These are phyloP conservation scores for Stenichneumon culpator DNA, from an alignment of 2,888 invertebrate genomes.

Conservation along the genomic window DNA sequence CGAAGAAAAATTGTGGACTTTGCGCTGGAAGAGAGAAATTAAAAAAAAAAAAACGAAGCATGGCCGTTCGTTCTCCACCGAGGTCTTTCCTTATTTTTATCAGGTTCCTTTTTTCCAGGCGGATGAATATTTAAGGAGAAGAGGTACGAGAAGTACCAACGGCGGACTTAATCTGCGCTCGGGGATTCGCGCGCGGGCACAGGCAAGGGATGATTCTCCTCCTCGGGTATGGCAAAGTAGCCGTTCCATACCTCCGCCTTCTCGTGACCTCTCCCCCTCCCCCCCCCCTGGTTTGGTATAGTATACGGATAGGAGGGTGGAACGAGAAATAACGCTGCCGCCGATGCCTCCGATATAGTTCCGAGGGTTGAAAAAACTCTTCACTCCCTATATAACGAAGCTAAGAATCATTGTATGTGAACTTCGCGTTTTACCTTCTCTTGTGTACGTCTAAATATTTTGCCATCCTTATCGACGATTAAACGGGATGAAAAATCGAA, in stretches of 20 bases:
- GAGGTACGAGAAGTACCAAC: constrained; percentile 71
- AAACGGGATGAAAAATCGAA: constrained; percentile 9
- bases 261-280: constrained; percentile 13
- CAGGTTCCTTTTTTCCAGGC: constrained; percentile 84
- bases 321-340: constrained; percentile 47
- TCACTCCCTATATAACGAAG: background rate
- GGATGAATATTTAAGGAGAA: constrained; percentile 87
- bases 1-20: too few species aligned
- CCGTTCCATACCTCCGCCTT: constrained; percentile 56
- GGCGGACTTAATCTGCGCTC: constrained; percentile 87
- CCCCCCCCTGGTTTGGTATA: constrained; percentile 62
- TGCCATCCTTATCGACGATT: constrained; percentile 31
- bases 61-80: constrained; percentile 45
- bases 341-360: constrained; percentile 1
- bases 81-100: constrained; percentile 86
- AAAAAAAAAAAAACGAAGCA: constrained; percentile 29
- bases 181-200: constrained; percentile 84
- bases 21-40: constrained; percentile 3
- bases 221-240: constrained; percentile 67
- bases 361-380: constrained; percentile 30
- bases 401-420: constrained; percentile 34
- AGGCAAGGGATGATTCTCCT: constrained; percentile 24
- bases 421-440: background rate
- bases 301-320: constrained; percentile 56
- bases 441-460: constrained; percentile 40